A percentile compares a stretch with the other conserved stretches of the same genome.
Conservation (phyloP, 2,888 invertebrate genomes). For the Diarsia dahlii region DNA sequence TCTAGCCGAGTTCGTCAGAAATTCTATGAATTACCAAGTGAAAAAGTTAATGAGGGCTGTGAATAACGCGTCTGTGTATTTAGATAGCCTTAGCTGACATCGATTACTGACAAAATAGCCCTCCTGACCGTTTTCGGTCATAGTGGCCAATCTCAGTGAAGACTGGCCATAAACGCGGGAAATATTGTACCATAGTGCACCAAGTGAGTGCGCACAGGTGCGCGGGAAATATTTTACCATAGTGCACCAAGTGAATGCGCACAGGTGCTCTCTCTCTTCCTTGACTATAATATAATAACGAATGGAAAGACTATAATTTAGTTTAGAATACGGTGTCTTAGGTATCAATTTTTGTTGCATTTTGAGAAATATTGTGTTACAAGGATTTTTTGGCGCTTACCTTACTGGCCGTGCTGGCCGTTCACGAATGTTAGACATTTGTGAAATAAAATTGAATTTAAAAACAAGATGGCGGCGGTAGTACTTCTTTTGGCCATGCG, state of each 20-base stretch:
- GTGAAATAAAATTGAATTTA: not conserved
- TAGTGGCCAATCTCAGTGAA: not conserved
- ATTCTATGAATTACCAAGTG: constrained; percentile 80
- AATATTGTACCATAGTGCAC: not conserved
- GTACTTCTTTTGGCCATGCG: not conserved
- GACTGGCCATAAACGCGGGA: not conserved
- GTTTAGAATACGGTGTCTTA: not conserved
- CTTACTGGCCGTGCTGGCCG: not conserved
- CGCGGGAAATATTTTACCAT: not conserved
- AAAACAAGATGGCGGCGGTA: not conserved
- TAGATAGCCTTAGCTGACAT: constrained; percentile 84
- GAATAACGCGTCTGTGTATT: constrained; percentile 80
- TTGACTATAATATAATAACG: not conserved
- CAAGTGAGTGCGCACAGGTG: not conserved
- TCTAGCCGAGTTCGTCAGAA: constrained; percentile 79
- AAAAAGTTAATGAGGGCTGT: constrained; percentile 79
- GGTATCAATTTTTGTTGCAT: not conserved
- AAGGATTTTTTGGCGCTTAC: not conserved
- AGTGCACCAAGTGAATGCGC: not conserved
- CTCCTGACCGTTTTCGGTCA: not conserved
- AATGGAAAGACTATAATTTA: constrained; percentile 4
- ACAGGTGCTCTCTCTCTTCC: not conserved
- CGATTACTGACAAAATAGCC: not conserved
- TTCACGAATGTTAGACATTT: too few species aligned
- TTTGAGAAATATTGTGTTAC: not conserved